Evolutionary conservation across 2,888 invertebrate genomes (phyloP).

Genomic region (Pachliopta kotzebuea): DNA sequence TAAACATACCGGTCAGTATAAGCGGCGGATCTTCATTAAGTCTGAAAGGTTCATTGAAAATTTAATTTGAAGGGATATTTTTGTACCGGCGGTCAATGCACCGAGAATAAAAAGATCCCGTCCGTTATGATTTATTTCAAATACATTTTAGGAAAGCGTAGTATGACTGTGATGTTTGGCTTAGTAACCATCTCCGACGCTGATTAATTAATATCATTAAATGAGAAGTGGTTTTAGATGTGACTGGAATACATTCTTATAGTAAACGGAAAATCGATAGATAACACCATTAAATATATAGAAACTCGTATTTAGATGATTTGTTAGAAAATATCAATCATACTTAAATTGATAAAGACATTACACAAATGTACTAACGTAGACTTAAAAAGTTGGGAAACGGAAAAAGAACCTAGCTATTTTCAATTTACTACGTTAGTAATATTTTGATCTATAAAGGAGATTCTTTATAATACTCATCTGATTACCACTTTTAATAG

Average conservation of each 20-base stretch:
- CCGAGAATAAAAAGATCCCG: constrained; percentile 29
- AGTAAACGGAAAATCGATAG: neutral
- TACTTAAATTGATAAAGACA: no score
- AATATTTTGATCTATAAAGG: no score
- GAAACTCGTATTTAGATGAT: neutral
- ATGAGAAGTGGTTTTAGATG: constrained; percentile 10
- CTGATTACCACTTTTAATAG: no score
- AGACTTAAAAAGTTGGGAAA: no score
- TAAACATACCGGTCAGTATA: neutral
- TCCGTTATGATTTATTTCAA: constrained; percentile 29
- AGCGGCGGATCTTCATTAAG: constrained; percentile 20
- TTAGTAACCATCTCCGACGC: constrained; percentile 8
- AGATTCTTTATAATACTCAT: no score
- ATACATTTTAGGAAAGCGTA: constrained; percentile 25
- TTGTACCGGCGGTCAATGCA: constrained; percentile 45
- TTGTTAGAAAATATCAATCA: no score
- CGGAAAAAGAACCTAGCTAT: no score
- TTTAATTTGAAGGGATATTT: constrained; percentile 48
- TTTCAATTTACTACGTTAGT: no score
- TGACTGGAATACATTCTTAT: neutral
- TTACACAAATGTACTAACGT: no score
- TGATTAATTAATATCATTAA: constrained; percentile 22
- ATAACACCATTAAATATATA: neutral
- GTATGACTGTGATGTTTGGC: constrained; percentile 20
- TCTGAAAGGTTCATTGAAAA: constrained; percentile 33